Evolutionary conservation across 2,888 invertebrate genomes (phyloP).

Genomic region (Sminthurinus aureus): DNA sequence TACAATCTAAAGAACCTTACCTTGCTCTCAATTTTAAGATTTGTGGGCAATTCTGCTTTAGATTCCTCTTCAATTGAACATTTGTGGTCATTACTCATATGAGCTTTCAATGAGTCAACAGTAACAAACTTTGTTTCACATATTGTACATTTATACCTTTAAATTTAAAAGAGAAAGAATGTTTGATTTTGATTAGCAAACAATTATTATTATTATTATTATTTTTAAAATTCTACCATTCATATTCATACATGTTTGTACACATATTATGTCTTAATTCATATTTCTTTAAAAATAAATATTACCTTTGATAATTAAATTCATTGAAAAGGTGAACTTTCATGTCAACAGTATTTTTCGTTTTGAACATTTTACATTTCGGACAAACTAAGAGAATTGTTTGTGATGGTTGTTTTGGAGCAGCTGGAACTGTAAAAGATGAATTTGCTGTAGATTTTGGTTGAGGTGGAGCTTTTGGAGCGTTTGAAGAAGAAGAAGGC

Average conservation of each 20-base stretch:
- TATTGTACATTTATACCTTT: conserved; percentile 53
- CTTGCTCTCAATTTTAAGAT: conserved; percentile 49
- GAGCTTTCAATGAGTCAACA: conserved; percentile 55
- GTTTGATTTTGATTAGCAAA: background rate
- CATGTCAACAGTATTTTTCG: conserved; percentile 70
- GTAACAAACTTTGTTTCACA: conserved; percentile 52
- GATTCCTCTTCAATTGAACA: conserved; percentile 40
- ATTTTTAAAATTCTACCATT: background rate
- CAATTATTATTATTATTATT: background rate
- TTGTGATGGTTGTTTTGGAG: conserved; percentile 22
- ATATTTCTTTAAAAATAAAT: background rate
- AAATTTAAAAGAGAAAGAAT: conserved; percentile 12
- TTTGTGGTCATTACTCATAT: conserved; percentile 53
- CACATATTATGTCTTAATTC: background rate
- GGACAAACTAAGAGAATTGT: conserved; percentile 65
- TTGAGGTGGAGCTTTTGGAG: background rate
- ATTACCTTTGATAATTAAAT: conserved; percentile 72
- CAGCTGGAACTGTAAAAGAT: conserved; percentile 3
- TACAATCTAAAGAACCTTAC: conserved; percentile 32
- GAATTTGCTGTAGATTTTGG: background rate
- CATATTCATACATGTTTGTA: background rate
- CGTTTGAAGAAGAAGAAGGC: background rate
- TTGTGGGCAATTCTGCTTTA: conserved; percentile 42
- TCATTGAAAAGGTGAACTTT: conserved; percentile 74
- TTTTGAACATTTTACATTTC: conserved; percentile 69